phyloP scores from a whole-genome alignment of 2,797 vertebrate genomes.

The Cottoperca gobio region DNA sequence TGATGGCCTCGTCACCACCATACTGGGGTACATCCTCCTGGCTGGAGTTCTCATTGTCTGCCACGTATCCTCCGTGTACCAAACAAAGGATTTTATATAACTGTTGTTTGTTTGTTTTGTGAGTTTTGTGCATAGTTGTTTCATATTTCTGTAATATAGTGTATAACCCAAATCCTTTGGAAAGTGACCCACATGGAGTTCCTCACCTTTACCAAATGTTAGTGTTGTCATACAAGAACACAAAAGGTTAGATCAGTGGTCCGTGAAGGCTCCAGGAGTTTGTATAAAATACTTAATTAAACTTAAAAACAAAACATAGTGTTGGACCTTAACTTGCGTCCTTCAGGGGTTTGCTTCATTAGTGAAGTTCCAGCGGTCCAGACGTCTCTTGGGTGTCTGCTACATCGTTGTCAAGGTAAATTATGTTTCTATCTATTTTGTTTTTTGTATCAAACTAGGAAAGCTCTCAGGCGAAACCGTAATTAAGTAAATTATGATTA shows the following conservation, averaged over 20 bases:
- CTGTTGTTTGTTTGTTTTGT: background rate
- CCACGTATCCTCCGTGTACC: conserved; percentile 92
- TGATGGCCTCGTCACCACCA: conserved; percentile 95
- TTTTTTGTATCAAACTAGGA: conserved; percentile 21
- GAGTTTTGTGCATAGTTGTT: background rate
- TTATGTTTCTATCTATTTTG: background rate
- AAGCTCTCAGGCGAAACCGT: background rate
- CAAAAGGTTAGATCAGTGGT: background rate
- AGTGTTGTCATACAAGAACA: background rate
- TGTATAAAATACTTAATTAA: background rate
- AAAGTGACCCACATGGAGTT: background rate
- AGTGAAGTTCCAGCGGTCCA: conserved; percentile 93
- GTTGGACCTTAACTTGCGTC: conserved; percentile 84
- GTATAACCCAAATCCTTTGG: background rate
- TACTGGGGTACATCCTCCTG: conserved; percentile 95
- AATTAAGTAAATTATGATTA: conserved; percentile 17
- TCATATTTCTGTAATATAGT: no score
- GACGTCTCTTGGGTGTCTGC: conserved; percentile 94
- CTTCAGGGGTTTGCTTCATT: conserved; percentile 89
- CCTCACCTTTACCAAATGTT: background rate
- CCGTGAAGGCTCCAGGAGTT: background rate
- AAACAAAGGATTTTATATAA: background rate
- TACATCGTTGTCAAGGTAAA: conserved; percentile 98
- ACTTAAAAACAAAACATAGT: no score
- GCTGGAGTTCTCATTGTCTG: conserved; percentile 94